Evolutionary conservation across 2,888 invertebrate species (phyloP), one percentile per base, ranked within the genome.

Genomic region (Quadroppia sp.): DNA sequence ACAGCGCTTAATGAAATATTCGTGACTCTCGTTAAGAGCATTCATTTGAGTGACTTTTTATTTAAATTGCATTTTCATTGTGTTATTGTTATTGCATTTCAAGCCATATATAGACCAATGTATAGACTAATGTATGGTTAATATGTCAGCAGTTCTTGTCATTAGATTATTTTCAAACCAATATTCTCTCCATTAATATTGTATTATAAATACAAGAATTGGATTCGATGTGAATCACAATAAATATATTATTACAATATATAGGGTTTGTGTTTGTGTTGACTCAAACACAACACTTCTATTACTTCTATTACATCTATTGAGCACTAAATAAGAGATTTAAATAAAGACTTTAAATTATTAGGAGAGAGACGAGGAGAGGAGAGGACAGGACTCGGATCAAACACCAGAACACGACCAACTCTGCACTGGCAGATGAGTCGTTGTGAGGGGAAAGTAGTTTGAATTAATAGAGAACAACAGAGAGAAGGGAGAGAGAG

Each of bases 61-160:
- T 61, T 61, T 61, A 61, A 61, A 61, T 61, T 61, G 17, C 61
- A 59, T 61, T 61, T 32, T 61, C 17, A 28, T 61, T 53, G 15
- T 56, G 13, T 59, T 59, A 59, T 59, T 59, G 15, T 59, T 59
- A 59, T 59, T 59, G 15, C 30, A 4, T 30, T 61, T 61, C 30
- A 11, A 23, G 13, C 53, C 4, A 53, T 53, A 25, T 23, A 53
- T 7, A n/a, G n/a, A n/a, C n/a, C n/a, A n/a, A n/a, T n/a, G n/a
- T n/a, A n/a, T n/a, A 3, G 50, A n/a, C n/a, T 50, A 50, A 50
- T 50, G 15, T 7, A 50, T 50, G n/a, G 20, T 4, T 50, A 50
- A 50, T 7, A 50, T 50, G 50, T 50, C 50, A 50, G 15, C 4
- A 20, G 15, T 50, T 7, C 50, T 50, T 20, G 20, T n/a, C 20